Percentiles rank a stretch among this genome's conserved stretches.
Evolutionary conservation across 23 tunicate genomes (phyloP).

Genomic region (Corella eumyota): DNA sequence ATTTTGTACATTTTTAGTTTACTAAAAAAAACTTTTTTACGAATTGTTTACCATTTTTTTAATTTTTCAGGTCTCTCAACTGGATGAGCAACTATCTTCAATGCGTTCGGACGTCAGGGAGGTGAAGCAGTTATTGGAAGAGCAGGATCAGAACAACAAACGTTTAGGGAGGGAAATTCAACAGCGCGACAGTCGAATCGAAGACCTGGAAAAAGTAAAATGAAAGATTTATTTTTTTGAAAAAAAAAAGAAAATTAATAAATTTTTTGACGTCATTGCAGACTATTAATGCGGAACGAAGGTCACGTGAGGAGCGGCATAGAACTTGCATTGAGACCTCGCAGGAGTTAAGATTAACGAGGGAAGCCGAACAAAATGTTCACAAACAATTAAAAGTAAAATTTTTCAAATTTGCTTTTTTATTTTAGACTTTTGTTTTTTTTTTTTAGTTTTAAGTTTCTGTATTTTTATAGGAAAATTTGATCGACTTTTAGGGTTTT

Average conservation of each 20-base stretch:
- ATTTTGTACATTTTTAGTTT: no score
- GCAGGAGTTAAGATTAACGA: constrained; percentile 40
- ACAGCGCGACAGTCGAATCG: constrained; percentile 21
- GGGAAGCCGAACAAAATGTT: constrained; percentile 37
- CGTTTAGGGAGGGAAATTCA: constrained; percentile 13
- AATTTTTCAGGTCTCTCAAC: constrained; percentile 38
- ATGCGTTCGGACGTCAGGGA: constrained; percentile 37
- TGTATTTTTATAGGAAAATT: no score
- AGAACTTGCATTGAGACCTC: constrained; percentile 40
- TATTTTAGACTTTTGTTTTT: no score
- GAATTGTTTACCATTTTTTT: no score
- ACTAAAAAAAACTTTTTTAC: no score
- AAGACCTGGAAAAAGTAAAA: constrained; percentile 46
- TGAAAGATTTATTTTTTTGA: not conserved
- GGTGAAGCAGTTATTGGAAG: constrained; percentile 23
- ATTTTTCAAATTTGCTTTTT: no score
- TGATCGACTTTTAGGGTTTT: no score
- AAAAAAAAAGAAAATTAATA: not conserved
- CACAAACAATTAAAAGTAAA: constrained; percentile 19
- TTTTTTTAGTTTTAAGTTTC: no score
- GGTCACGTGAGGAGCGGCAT: constrained; percentile 46
- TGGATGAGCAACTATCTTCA: constrained; percentile 36
- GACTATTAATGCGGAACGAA: constrained; percentile 36
- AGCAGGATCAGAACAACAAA: constrained; percentile 24
- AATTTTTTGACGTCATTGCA: not conserved